Evolutionary conservation across 2,888 invertebrate genomes (phyloP).

Genomic region (Volucella inanis): DNA sequence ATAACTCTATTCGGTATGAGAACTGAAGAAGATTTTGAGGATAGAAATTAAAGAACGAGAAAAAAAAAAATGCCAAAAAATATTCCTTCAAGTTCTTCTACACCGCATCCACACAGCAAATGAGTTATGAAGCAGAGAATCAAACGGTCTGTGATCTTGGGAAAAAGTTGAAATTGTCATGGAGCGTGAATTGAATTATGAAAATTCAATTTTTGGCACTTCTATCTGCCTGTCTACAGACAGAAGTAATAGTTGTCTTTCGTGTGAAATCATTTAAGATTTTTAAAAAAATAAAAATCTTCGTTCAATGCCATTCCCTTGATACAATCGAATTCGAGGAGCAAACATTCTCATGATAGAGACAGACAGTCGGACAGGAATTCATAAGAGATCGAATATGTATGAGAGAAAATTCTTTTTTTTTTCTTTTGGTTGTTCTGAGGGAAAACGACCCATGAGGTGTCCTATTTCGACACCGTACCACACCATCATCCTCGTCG

Average conservation of each 20-base stretch:
- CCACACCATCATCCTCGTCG: constrained; percentile 47
- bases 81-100: constrained; percentile 32
- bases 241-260: constrained; percentile 44
- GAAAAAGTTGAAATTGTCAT: constrained; percentile 51
- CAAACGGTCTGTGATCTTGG: constrained; percentile 60
- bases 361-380: constrained; percentile 69
- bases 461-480: constrained; percentile 64
- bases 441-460: constrained; percentile 65
- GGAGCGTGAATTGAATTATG: constrained; percentile 72
- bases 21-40: neutral
- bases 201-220: constrained; percentile 74
- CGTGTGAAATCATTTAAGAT: constrained; percentile 59
- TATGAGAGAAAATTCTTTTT: constrained; percentile 44
- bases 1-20: constrained; percentile 23
- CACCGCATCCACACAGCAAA: constrained; percentile 55
- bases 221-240: neutral
- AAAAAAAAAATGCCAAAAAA: constrained; percentile 5
- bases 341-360: constrained; percentile 38
- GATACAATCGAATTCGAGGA: neutral
- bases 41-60: neutral
- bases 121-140: constrained; percentile 57
- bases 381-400: constrained; percentile 72
- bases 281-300: constrained; percentile 31
- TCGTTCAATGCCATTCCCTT: constrained; percentile 42
- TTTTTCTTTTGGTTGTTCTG: constrained; percentile 8